Evolutionary conservation across 2,888 invertebrate species (phyloP).

Genomic region (Quadriops clusia): DNA sequence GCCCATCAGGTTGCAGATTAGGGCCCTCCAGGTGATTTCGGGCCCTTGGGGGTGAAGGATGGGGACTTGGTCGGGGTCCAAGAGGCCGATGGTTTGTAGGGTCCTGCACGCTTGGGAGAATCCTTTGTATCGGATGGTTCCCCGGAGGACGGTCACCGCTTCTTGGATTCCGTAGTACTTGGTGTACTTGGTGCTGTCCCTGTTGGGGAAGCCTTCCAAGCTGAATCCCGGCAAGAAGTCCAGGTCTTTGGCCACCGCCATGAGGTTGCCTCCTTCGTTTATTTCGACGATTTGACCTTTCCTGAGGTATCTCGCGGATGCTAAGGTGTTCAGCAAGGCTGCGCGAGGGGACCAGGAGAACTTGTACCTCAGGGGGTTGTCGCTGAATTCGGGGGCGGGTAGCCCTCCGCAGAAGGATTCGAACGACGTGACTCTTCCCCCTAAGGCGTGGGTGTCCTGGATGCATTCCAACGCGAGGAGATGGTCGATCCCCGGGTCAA

Average conservation of each 20-base stretch:
- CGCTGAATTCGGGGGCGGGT: conserved; percentile 93
- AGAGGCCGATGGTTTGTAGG: conserved; percentile 75
- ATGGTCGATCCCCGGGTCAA: conserved; percentile 88
- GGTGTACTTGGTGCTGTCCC: conserved; percentile 86
- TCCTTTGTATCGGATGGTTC: conserved; percentile 64
- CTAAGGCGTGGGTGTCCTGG: conserved; percentile 77
- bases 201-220: conserved; percentile 91
- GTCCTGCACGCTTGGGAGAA: conserved; percentile 82
- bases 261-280: conserved; percentile 74
- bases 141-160: conserved; percentile 80
- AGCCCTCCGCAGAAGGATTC: conserved; percentile 95
- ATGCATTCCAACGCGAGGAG: conserved; percentile 94
- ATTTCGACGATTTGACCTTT: conserved; percentile 65
- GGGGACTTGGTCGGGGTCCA: conserved; percentile 77
- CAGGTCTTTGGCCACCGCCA: conserved; percentile 67
- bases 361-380: conserved; percentile 81
- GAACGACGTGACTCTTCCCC: conserved; percentile 89
- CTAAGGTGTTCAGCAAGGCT: conserved; percentile 80
- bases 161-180: conserved; percentile 79
- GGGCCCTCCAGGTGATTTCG: conserved; percentile 84
- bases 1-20: conserved; percentile 77
- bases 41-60: conserved; percentile 92
- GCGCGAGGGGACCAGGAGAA: conserved; percentile 97
- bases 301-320: conserved; percentile 63
- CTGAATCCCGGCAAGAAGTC: conserved; percentile 94